These are phyloP conservation scores for Eristalis pertinax DNA, from an alignment of 2,888 invertebrate species.

Conservation along the genomic window DNA sequence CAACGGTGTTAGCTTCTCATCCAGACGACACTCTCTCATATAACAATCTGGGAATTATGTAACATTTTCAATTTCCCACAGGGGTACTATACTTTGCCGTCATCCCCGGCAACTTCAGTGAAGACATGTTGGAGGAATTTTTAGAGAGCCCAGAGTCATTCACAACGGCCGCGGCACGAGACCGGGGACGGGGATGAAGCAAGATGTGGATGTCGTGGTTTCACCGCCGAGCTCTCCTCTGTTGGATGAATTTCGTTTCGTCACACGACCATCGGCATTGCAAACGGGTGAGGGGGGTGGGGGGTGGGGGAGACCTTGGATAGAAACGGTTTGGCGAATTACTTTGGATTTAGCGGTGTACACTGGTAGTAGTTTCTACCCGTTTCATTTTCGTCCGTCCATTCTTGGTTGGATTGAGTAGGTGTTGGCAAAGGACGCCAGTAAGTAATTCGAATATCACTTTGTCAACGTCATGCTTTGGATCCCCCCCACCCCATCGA, in stretches of 20 bases:
- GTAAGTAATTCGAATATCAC: constrained; percentile 41
- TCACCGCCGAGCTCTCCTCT: constrained; percentile 2
- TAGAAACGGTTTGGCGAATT: constrained; percentile 41
- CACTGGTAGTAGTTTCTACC: background rate
- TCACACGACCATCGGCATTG: constrained; percentile 28
- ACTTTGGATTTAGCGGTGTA: constrained; percentile 41
- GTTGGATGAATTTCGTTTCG: constrained; percentile 47
- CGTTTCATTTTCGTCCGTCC: background rate
- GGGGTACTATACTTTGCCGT: constrained; percentile 54
- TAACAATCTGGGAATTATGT: constrained; percentile 65
- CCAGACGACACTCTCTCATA: constrained; percentile 64
- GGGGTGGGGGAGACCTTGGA: background rate
- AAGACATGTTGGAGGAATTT: constrained; percentile 31
- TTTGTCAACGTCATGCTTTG: constrained; percentile 36
- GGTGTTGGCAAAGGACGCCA: constrained; percentile 28
- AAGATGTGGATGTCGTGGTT: constrained; percentile 29
- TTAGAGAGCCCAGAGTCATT: constrained; percentile 1
- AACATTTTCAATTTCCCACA: constrained; percentile 68
- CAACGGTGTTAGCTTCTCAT: constrained; percentile 36
- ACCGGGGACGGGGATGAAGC: background rate
- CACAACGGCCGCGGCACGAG: no score
- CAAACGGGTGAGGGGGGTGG: background rate
- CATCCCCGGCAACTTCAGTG: background rate
- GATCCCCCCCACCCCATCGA: background rate
- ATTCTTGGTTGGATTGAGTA: constrained; percentile 11